Evolutionary conservation across 2,797 vertebrate genomes (phyloP), one percentile per base, ranked within the genome.

Genomic region (Anas georgica): DNA sequence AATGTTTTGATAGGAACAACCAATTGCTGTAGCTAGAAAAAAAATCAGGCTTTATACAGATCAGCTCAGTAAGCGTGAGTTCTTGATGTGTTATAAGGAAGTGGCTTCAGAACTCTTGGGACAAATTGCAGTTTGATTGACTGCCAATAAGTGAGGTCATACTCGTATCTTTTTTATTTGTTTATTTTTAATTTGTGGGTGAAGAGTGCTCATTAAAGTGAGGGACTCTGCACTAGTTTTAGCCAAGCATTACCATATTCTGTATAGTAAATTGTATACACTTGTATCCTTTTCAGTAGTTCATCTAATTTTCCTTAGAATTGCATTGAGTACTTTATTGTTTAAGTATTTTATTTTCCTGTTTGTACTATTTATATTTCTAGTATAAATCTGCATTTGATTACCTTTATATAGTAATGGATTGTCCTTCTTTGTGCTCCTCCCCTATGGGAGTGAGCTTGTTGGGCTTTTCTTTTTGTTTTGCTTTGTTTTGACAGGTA

Each of bases 131-230:
- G 8, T 91, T 96, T 96, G 96, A 95, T 93, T 28, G 2, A 79
- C 79, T 96, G 95, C 94, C 95, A 96, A 5, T 48, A 83, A 93
- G 16, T 90, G 56, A 80, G 80, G 93, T 93, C 88, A 91, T 88
- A 68, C 41, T 88, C 55, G 2, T 90, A 88, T 90, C 95, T 96
- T 97, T 97, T 93, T 97, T 88, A 96, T 96, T 96, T 96, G 94
- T 95, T 97, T 91, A 88, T 94, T 96, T 96, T 97, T 95, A 97
- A 96, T 96, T 96, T 96, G 93, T 82, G 86, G 50, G 76, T 94
- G 76, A 94, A 97, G 93, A 66, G 82, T 93, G 90, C 84, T 96
- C 70, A 78, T 97, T 96, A 92, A 95, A 90, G 84, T 56, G 69
- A 95, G 91, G 93, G 84, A 89, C 83, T 90, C 69, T 17, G 25